Percentiles rank a stretch among this genome's conserved stretches.
Conservation (phyloP, 2,797 vertebrate species). For the Danio albolineatus region DNA sequence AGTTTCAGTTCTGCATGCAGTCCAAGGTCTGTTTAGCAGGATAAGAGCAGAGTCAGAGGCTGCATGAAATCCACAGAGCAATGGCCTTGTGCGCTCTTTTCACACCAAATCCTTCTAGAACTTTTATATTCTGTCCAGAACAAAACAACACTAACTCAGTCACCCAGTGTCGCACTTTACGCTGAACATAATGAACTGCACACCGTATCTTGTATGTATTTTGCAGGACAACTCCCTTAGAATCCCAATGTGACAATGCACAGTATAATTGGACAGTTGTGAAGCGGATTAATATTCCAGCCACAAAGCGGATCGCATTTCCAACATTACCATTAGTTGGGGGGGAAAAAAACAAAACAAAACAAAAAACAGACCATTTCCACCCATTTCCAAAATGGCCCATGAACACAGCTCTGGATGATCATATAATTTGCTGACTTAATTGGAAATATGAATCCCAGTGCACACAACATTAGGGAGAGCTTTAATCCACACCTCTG, state of each 20-base stretch:
- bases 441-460: conserved; percentile 87
- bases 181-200: conserved; percentile 15
- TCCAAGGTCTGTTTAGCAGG: conserved; percentile 3
- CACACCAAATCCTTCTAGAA: conserved; percentile 1
- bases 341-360: neutral
- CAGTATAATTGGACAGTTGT: conserved; percentile 25
- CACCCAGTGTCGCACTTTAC: neutral
- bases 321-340: conserved; percentile 77
- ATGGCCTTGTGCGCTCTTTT: conserved; percentile 4
- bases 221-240: conserved; percentile 25
- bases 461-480: conserved; percentile 76
- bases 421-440: conserved; percentile 86
- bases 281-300: conserved; percentile 75
- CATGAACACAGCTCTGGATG: conserved; percentile 75
- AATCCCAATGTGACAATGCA: conserved; percentile 44
- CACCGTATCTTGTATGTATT: conserved; percentile 22
- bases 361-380: conserved; percentile 56
- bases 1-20: conserved; percentile 1
- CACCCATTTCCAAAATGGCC: conserved; percentile 78
- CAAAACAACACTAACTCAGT: neutral
- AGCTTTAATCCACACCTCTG: conserved; percentile 78
- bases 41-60: neutral
- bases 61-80: neutral
- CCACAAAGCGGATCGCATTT: conserved; percentile 71
- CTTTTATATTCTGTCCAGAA: neutral